phyloP scores from a whole-genome alignment of 2,797 vertebrate genomes.

The Heteromormyrus szaboi region DNA sequence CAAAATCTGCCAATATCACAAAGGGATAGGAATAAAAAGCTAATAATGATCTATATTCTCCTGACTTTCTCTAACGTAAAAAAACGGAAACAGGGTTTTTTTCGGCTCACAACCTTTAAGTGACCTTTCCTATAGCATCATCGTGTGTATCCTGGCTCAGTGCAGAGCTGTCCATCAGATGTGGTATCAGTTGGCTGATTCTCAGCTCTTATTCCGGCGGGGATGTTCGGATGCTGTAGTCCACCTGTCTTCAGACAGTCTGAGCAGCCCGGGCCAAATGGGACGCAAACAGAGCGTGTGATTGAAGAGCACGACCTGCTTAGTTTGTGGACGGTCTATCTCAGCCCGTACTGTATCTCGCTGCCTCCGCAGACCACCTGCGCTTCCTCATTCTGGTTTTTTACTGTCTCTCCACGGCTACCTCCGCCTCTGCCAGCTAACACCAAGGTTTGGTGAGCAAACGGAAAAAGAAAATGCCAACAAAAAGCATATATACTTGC shows the following conservation, averaged over 20 bases:
- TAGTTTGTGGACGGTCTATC: neutral
- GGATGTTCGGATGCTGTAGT: neutral
- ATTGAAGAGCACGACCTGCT: neutral
- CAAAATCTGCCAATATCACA: neutral
- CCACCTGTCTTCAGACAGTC: neutral
- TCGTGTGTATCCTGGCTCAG: neutral
- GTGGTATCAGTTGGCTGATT: neutral
- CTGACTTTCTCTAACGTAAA: neutral
- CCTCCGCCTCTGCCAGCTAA: neutral
- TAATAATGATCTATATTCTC: neutral
- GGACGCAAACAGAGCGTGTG: neutral
- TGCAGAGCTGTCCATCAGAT: neutral
- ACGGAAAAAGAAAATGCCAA: neutral
- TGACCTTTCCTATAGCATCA: neutral
- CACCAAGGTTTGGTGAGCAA: neutral
- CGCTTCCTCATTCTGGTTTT: neutral
- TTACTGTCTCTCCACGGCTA: neutral
- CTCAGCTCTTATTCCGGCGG: neutral
- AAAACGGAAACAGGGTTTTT: neutral
- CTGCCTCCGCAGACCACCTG: neutral
- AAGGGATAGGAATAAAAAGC: neutral
- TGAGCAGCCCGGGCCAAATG: neutral
- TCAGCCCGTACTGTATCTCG: neutral
- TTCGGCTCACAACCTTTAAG: neutral
- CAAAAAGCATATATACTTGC: neutral